These are phyloP conservation scores for Heliconius erato DNA, from an alignment of 2,888 invertebrate genomes.

Conservation along the genomic window DNA sequence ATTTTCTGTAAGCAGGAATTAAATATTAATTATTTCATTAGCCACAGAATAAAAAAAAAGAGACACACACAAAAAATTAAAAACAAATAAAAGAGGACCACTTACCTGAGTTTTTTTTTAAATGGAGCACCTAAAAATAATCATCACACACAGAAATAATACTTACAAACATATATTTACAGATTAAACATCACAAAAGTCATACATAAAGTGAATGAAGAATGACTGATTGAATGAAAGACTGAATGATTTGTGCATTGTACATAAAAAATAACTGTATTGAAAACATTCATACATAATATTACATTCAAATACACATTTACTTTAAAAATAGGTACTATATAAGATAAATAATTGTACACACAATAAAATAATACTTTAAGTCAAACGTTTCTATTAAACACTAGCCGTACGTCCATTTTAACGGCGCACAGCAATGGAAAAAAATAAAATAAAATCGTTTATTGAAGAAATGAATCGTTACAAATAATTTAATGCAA, in stretches of 20 bases:
- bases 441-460: too few relatives aligned
- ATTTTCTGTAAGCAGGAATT: neutral
- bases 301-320: neutral
- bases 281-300: neutral
- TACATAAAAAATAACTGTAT: neutral
- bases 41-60: neutral
- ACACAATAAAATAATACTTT: constrained; percentile 25
- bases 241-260: neutral
- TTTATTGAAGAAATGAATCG: neutral
- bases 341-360: neutral
- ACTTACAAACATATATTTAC: constrained; percentile 10
- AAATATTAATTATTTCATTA: neutral
- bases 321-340: neutral
- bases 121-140: neutral
- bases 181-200: neutral
- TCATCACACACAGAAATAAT: neutral
- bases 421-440: neutral
- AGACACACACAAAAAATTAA: neutral
- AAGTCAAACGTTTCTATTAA: neutral
- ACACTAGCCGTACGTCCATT: neutral
- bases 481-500: constrained; percentile 31
- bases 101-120: neutral
- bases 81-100: neutral
- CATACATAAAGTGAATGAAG: neutral
- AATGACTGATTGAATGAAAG: neutral